phyloP scores from a whole-genome alignment of 2,797 vertebrate species.

The Taenioides sp. region DNA sequence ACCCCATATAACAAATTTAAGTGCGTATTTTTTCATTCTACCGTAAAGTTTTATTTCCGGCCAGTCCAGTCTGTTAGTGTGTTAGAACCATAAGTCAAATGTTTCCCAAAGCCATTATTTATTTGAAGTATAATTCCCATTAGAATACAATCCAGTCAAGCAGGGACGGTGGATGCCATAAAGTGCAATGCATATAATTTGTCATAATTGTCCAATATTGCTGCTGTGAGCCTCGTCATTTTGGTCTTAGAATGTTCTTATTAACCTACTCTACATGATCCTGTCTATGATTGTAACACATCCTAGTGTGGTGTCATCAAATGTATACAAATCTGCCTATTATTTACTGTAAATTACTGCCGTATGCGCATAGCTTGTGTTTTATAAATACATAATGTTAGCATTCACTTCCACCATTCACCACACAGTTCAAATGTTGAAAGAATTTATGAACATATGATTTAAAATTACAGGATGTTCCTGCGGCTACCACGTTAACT shows the following conservation, averaged over 20 bases:
- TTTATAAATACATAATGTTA: background rate
- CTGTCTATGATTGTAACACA: too few species aligned
- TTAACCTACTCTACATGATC: too few species aligned
- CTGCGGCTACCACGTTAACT: background rate
- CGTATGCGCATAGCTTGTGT: background rate
- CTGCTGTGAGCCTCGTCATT: too few species aligned
- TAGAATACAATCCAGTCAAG: background rate
- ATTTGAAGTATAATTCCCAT: background rate
- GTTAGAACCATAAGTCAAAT: background rate
- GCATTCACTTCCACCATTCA: background rate
- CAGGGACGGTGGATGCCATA: background rate
- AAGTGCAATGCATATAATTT: background rate
- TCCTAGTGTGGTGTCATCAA: too few species aligned
- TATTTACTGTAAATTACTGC: background rate
- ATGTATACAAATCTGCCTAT: background rate
- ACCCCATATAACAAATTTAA: background rate
- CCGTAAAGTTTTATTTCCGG: background rate
- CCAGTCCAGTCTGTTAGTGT: background rate
- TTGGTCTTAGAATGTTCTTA: too few species aligned
- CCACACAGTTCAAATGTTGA: background rate
- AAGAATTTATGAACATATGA: background rate
- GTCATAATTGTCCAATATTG: too few species aligned
- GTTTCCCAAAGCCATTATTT: background rate
- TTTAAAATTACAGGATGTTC: background rate
- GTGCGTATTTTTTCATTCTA: background rate